phyloP scores from a whole-genome alignment of 1,140 invertebrate species.

The Maniola jurtina region DNA sequence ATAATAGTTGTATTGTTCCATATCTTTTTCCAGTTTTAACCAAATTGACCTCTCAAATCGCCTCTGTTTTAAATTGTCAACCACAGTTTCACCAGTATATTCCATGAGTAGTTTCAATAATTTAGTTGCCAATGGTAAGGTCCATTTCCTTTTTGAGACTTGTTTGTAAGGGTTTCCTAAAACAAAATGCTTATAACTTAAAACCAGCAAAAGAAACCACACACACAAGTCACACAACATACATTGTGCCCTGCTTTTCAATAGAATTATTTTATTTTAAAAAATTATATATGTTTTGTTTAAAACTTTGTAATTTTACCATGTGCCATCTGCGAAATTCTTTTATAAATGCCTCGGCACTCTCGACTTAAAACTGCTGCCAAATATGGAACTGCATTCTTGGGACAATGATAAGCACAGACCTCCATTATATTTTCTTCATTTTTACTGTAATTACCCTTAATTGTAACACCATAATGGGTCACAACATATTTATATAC shows the following conservation, averaged over 20 bases:
- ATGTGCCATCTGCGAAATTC: slow-evolving; percentile 37
- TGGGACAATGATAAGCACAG: slow-evolving; percentile 48
- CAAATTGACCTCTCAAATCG: slow-evolving; percentile 52
- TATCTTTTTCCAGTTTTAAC: slow-evolving; percentile 49
- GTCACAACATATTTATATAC: slow-evolving; percentile 53
- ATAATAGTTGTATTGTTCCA: slow-evolving; percentile 46
- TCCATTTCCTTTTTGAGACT: slow-evolving; percentile 58
- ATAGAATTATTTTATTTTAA: too few relatives aligned
- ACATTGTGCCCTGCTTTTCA: too few relatives aligned
- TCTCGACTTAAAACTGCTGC: slow-evolving; percentile 53
- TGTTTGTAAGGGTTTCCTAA: slow-evolving; percentile 46
- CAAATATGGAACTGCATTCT: slow-evolving; percentile 44
- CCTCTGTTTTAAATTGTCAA: slow-evolving; percentile 55
- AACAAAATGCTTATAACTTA: slow-evolving; percentile 29
- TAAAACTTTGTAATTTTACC: slow-evolving; percentile 39
- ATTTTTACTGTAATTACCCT: slow-evolving; percentile 41
- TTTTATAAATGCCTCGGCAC: slow-evolving; percentile 57
- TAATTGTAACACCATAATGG: slow-evolving; percentile 39
- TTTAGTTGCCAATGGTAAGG: slow-evolving; percentile 47
- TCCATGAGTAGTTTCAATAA: slow-evolving; percentile 50
- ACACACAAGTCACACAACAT: too few relatives aligned
- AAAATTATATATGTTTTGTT: slow-evolving; percentile 12
- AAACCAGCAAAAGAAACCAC: too few relatives aligned
- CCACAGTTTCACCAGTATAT: slow-evolving; percentile 35
- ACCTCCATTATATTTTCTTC: slow-evolving; percentile 62